Evolutionary conservation across 2,888 invertebrate species (phyloP).

Genomic region (Frankliniella fusca): DNA sequence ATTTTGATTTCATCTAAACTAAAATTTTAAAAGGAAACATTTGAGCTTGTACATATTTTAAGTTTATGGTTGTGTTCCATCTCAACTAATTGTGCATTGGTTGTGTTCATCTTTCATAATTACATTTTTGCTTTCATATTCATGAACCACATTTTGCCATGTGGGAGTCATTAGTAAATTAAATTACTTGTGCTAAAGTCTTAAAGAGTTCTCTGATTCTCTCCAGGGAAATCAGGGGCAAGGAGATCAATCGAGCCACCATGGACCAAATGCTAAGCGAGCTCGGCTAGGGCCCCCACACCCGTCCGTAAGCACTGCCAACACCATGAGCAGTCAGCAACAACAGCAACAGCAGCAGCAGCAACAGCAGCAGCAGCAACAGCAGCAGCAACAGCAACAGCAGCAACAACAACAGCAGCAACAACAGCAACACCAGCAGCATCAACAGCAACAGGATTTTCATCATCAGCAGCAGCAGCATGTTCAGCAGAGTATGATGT

Average conservation of each 20-base stretch:
- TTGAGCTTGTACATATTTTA: neutral
- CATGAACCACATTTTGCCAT: neutral
- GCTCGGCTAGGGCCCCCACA: conserved; percentile 16
- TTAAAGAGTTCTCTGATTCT: neutral
- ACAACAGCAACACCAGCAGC: neutral
- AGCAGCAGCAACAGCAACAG: conserved; percentile 11
- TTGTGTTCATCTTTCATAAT: neutral
- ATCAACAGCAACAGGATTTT: neutral
- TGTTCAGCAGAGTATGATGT: conserved; percentile 8
- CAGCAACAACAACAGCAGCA: neutral
- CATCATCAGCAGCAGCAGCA: neutral
- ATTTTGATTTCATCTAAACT: neutral
- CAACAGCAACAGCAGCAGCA: conserved; percentile 3
- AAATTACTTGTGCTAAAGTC: neutral
- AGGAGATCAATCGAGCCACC: conserved; percentile 24
- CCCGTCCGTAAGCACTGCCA: conserved; percentile 13
- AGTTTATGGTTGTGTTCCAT: neutral
- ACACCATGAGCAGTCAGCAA: neutral
- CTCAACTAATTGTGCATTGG: neutral
- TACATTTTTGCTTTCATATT: neutral
- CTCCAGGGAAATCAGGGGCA: conserved; percentile 21
- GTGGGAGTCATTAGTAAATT: neutral
- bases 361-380: conserved; percentile 12
- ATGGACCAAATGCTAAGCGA: conserved; percentile 22
- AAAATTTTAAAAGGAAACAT: neutral